Conservation (phyloP, 2,888 invertebrate genomes). For the Nomada fabriciana region DNA sequence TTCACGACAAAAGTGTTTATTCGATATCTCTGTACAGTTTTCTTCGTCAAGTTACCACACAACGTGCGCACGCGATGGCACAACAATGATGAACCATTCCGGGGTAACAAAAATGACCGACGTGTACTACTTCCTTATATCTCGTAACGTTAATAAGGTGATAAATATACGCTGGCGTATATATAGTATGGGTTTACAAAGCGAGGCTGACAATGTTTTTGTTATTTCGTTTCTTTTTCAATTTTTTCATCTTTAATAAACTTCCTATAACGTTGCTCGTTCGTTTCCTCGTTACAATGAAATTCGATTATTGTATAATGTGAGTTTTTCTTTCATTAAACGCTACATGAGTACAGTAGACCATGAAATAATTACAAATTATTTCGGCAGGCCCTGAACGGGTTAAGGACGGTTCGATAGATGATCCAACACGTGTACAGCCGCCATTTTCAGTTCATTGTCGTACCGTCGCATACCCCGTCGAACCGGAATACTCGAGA, state of each 20-base stretch:
- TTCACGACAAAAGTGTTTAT: slow-evolving; percentile 83
- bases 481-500: slow-evolving; percentile 72
- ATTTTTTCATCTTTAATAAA: slow-evolving; percentile 57
- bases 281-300: slow-evolving; percentile 70
- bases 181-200: slow-evolving; percentile 55
- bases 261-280: slow-evolving; percentile 71
- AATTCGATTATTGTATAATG: slow-evolving; percentile 78
- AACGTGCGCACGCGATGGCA: slow-evolving; percentile 82
- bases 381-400: slow-evolving; percentile 66
- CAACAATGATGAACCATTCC: slow-evolving; percentile 81
- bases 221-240: slow-evolving; percentile 47
- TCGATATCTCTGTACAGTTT: slow-evolving; percentile 83
- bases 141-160: slow-evolving; percentile 65
- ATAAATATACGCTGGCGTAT: slow-evolving; percentile 68
- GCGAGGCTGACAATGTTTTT: slow-evolving; percentile 58
- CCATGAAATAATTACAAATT: slow-evolving; percentile 82
- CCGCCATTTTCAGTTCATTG: slow-evolving; percentile 70
- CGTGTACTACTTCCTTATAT: slow-evolving; percentile 54
- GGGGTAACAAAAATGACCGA: slow-evolving; percentile 74
- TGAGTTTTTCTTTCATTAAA: slow-evolving; percentile 69
- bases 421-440: slow-evolving; percentile 68
- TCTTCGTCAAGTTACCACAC: slow-evolving; percentile 80
- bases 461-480: slow-evolving; percentile 75
- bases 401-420: slow-evolving; percentile 67
- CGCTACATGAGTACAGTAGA: slow-evolving; percentile 80